Base-by-base conservation (phyloP, 2,113 vertebrate species). In the Hemichromis elongatus region DNA sequence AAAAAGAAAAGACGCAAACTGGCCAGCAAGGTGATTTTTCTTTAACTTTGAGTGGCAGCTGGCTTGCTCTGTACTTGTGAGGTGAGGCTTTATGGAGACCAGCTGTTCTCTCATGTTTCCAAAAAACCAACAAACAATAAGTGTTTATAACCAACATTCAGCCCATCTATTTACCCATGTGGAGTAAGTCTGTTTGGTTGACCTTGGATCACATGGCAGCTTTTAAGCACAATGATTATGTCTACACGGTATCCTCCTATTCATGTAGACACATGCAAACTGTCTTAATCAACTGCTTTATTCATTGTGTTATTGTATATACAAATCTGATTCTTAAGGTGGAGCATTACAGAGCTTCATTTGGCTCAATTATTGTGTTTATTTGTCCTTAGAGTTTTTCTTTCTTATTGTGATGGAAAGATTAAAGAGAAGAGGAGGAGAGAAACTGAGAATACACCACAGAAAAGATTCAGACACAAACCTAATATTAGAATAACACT, bases 111-210 rank as follows among this genome's bases (percentile, higher is more conserved):
- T 54, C 40, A 24, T 35, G 68, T 66, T 86, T 82, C 81, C 78
- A 88, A 70, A 89, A 24, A 82, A 87, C 91, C 86, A 91, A 91
- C 90, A 94, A 93, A 92, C 26, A 37, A 21, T n/a, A 78, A 85
- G 91, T 93, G 92, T 94, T 95, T 94, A 94, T 53, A 73, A 85
- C 78, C 70, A 89, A 89, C 80, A 89, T 86, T 63, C 82, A 83
- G 80, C 37, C 18, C 40, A 80, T 77, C 59, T 66, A 55, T 77
- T 88, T 18, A 66, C 75, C 80, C 37, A 84, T 68, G 81, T 90
- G 89, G 24, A 81, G 47, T 40, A 8, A 68, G 57, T 80, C 35
- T 68, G 75, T 80, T 45, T 19, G 28, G 37, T 61, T 85, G 21
- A 92, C 47, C 77, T 79, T 21, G 14, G 85, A 83, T 83, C 19